Percentiles rank a stretch among this genome's conserved stretches.
phyloP scores from a whole-genome alignment of 2,797 vertebrate genomes.

The Galaxias olidus region DNA sequence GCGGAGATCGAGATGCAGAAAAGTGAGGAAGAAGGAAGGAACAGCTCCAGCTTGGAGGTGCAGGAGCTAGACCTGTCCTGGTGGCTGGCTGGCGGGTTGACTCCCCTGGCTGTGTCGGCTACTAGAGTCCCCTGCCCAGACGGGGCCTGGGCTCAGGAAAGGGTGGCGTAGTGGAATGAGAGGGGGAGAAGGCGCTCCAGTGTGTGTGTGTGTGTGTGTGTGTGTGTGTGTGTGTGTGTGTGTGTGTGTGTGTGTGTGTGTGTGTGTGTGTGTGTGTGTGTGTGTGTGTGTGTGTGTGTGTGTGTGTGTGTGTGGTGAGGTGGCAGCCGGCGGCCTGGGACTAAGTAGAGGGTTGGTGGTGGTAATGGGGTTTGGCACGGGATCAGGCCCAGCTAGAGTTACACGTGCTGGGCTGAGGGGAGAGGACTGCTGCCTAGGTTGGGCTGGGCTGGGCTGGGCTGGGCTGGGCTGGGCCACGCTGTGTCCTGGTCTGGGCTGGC shows the following conservation, averaged over 20 bases:
- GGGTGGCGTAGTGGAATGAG: conserved; percentile 75
- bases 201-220: conserved; percentile 54
- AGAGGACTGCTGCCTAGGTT: conserved; percentile 55
- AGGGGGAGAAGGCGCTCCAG: conserved; percentile 18
- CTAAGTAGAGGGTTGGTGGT: conserved; percentile 73
- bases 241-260: conserved; percentile 20
- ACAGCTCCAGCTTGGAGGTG: conserved; percentile 1
- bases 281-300: conserved; percentile 4
- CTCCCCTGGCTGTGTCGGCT: conserved; percentile 23
- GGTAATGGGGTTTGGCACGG: conserved; percentile 70
- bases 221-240: conserved; percentile 26
- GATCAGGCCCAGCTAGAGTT: conserved; percentile 65
- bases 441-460: conserved; percentile 13
- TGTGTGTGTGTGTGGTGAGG: conserved; percentile 41
- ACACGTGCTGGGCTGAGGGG: conserved; percentile 61
- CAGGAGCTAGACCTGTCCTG: conserved; percentile 36
- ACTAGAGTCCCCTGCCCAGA: conserved; percentile 36
- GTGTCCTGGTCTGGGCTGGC: conserved; percentile 35
- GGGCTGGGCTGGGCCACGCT: conserved; percentile 53
- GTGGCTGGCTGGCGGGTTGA: conserved; percentile 44
- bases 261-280: conserved; percentile 31
- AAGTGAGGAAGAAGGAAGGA: neutral
- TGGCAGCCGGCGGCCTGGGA: conserved; percentile 66
- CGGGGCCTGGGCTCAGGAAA: conserved; percentile 69
- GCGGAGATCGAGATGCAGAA: neutral